A percentile compares a stretch with the other conserved stretches of the same genome.
Conservation (phyloP, 2,888 invertebrate species). For the Poecilobothrus nobilitatus region DNA sequence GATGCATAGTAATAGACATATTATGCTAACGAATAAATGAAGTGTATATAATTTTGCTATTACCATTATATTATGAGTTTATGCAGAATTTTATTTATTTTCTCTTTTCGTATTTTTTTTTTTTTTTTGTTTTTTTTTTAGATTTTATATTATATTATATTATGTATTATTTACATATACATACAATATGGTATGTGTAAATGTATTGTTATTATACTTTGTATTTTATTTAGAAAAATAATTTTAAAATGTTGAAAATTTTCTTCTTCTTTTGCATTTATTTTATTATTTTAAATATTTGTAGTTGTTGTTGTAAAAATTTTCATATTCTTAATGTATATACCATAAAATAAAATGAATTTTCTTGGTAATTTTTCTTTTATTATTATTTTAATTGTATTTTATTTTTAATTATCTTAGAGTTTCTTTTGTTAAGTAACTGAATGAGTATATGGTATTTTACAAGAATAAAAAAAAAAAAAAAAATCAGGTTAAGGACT, state of each 20-base stretch:
- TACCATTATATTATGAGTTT: not conserved
- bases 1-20: slow-evolving; percentile 23
- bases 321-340: too few species aligned
- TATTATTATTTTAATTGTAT: not conserved
- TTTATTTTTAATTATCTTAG: not conserved
- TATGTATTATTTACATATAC: too few species aligned
- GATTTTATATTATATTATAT: not conserved
- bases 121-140: not conserved
- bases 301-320: too few species aligned
- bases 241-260: too few species aligned
- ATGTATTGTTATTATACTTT: too few species aligned
- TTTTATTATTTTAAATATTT: too few species aligned
- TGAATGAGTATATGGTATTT: not conserved
- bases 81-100: not conserved
- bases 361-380: not conserved
- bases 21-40: slow-evolving; percentile 9
- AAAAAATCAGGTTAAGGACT: not conserved
- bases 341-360: too few species aligned
- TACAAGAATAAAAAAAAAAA: not conserved
- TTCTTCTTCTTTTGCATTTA: too few species aligned
- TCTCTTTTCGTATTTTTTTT: not conserved
- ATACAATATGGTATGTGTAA: too few species aligned
- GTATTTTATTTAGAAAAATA: too few species aligned
- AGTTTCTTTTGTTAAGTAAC: not conserved
- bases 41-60: not conserved